These are phyloP conservation scores for Leptinotarsa lineolata DNA, from an alignment of 1,140 invertebrate genomes.

Conservation along the genomic window DNA sequence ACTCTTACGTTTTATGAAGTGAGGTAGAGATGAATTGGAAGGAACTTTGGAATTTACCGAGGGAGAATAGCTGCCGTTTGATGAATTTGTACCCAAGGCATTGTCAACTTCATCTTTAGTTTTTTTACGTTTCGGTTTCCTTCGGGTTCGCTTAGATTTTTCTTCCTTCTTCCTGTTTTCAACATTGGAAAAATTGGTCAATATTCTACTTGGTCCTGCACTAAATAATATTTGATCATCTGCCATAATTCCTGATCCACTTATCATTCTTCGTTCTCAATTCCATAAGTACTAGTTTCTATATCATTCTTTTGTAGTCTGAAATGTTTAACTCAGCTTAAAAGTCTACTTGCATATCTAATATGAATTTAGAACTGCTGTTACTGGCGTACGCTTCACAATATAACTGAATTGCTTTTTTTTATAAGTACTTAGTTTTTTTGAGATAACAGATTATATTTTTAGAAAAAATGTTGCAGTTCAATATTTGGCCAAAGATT, in stretches of 20 bases:
- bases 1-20: neutral
- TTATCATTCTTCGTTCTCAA: neutral
- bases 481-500: too few relatives aligned
- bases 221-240: neutral
- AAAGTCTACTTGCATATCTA: too few relatives aligned
- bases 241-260: neutral
- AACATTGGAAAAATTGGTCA: neutral
- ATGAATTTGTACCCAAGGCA: neutral
- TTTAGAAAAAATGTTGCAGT: too few relatives aligned
- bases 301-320: too few relatives aligned
- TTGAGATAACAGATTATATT: too few relatives aligned
- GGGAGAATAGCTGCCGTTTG: neutral
- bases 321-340: too few relatives aligned
- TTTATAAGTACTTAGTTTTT: too few relatives aligned
- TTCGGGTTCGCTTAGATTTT: neutral
- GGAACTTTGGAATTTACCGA: neutral
- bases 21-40: neutral
- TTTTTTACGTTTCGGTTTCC: constrained; percentile 13
- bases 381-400: too few relatives aligned
- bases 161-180: neutral
- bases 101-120: neutral
- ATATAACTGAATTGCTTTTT: too few relatives aligned
- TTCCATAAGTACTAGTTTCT: too few relatives aligned
- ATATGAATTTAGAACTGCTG: too few relatives aligned
- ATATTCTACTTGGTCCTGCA: neutral